Evolutionary conservation across 2,888 invertebrate species (phyloP).

Genomic region (Nomada fabriciana): DNA sequence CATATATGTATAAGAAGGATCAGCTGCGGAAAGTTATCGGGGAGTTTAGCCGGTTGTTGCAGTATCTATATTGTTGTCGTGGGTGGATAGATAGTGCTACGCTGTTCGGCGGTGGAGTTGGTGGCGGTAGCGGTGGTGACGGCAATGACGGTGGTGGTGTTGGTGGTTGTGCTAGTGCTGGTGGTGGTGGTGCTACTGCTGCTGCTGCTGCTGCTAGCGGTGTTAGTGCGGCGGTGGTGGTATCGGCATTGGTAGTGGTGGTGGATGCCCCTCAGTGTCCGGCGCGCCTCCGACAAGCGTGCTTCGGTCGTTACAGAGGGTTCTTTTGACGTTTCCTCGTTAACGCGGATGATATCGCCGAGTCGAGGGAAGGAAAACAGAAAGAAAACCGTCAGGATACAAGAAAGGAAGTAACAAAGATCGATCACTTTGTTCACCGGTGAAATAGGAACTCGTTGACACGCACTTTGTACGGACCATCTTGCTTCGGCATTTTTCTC

Average conservation of each 20-base stretch:
- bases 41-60: slow-evolving; percentile 74
- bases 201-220: slow-evolving; percentile 54
- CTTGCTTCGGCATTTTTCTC: background rate
- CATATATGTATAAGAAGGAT: slow-evolving; percentile 35
- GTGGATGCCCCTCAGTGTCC: slow-evolving; percentile 84
- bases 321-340: slow-evolving; percentile 71
- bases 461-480: background rate
- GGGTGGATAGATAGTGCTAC: slow-evolving; percentile 80
- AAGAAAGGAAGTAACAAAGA: background rate
- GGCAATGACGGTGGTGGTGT: slow-evolving; percentile 53
- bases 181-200: slow-evolving; percentile 57
- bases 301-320: slow-evolving; percentile 79
- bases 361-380: slow-evolving; percentile 12
- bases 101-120: slow-evolving; percentile 48
- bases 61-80: slow-evolving; percentile 77
- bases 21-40: slow-evolving; percentile 74
- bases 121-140: slow-evolving; percentile 58
- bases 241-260: slow-evolving; percentile 77
- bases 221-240: slow-evolving; percentile 67
- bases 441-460: background rate
- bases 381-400: slow-evolving; percentile 2
- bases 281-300: slow-evolving; percentile 84
- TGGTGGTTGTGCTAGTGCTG: slow-evolving; percentile 65
- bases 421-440: background rate
- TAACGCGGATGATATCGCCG: slow-evolving; percentile 69